These are phyloP conservation scores for Leptinotarsa texana DNA, from an alignment of 1,140 invertebrate genomes.

Conservation along the genomic window DNA sequence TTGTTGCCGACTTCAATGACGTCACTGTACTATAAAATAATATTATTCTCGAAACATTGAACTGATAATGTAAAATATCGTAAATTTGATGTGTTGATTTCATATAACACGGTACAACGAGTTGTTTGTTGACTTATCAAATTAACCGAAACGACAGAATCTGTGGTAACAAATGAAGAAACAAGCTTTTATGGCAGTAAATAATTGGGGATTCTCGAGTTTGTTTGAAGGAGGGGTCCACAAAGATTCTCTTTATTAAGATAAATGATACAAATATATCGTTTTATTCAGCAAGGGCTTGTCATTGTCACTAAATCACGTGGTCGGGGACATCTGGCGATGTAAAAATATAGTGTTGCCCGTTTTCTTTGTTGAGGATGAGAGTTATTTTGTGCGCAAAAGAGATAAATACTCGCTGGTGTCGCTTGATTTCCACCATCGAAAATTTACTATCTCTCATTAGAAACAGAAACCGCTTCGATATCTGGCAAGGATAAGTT, in stretches of 20 bases:
- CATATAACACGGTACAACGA: neutral
- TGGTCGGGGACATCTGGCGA: slow-evolving; percentile 24
- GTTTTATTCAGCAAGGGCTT: slow-evolving; percentile 22
- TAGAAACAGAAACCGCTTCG: neutral
- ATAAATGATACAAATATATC: slow-evolving; percentile 33
- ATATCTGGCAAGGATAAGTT: no score
- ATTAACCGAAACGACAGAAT: slow-evolving; percentile 29
- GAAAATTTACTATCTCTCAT: neutral
- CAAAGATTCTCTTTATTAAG: slow-evolving; percentile 30
- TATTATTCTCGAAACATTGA: no score
- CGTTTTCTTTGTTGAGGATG: neutral
- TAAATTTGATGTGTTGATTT: neutral
- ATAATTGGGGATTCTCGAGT: slow-evolving; percentile 30
- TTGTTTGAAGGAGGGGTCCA: slow-evolving; percentile 21
- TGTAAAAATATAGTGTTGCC: slow-evolving; percentile 22
- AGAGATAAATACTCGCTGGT: neutral
- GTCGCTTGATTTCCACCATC: neutral
- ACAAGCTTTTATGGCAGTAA: slow-evolving; percentile 35
- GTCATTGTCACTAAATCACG: slow-evolving; percentile 28
- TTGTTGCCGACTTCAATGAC: no score
- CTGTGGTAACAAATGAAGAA: slow-evolving; percentile 32
- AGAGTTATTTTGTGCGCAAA: neutral
- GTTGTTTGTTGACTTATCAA: slow-evolving; percentile 19
- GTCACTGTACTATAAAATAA: no score
- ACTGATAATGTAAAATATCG: no score